These are phyloP conservation scores for Cherax quadricarinatus DNA, from an alignment of 1,140 invertebrate genomes.

Conservation along the genomic window DNA sequence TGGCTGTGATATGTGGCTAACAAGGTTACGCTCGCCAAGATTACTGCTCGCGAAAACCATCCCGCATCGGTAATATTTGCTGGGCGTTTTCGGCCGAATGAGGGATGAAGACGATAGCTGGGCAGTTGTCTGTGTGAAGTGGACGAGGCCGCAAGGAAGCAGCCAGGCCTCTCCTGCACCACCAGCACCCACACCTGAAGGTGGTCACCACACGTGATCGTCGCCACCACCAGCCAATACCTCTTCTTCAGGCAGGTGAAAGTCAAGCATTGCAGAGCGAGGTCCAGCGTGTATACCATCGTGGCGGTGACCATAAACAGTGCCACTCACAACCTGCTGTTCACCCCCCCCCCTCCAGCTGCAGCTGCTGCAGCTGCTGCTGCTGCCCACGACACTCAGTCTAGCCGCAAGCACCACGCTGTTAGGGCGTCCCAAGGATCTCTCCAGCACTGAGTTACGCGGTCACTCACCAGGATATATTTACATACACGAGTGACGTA, in stretches of 20 bases:
- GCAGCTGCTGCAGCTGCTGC: conserved; percentile 7
- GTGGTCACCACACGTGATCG: not conserved
- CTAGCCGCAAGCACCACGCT: conserved; percentile 33
- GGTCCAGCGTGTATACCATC: conserved; percentile 9
- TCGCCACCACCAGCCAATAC: not conserved
- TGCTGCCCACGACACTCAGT: conserved; percentile 25
- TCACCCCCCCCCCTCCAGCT: not conserved
- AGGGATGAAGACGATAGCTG: conserved; percentile 67
- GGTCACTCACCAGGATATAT: not conserved
- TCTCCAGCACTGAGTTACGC: conserved; percentile 3
- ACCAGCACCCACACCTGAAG: not conserved
- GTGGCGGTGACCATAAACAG: conserved; percentile 55
- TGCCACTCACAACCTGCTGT: conserved; percentile 43
- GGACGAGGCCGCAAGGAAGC: conserved; percentile 58
- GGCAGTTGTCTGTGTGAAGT: conserved; percentile 69
- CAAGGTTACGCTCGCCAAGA: conserved; percentile 35
- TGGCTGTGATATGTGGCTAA: not conserved
- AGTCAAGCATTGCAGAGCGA: conserved; percentile 31
- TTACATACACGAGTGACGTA: conserved; percentile 1
- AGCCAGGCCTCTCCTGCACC: conserved; percentile 31
- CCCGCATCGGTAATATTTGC: conserved; percentile 66
- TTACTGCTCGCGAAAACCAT: conserved; percentile 46
- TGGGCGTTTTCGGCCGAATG: conserved; percentile 68
- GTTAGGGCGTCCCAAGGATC: conserved; percentile 40
- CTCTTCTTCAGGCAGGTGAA: conserved; percentile 42